A percentile compares a stretch with the other conserved stretches of the same genome.
phyloP scores from a whole-genome alignment of 2,797 vertebrate genomes.

The Myiothlypis chrysogaster region DNA sequence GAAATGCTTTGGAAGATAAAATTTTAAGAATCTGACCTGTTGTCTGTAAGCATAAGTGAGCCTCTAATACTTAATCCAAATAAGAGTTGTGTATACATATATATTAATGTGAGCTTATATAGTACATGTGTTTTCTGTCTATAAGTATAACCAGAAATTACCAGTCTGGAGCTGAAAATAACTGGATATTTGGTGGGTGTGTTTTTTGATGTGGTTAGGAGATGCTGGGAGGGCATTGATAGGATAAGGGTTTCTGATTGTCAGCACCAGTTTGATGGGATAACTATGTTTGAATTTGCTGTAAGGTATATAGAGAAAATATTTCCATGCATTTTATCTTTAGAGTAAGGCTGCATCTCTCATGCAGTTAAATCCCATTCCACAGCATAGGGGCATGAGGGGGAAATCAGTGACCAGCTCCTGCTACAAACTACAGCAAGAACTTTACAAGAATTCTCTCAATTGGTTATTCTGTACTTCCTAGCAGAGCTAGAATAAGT shows the following conservation, averaged over 20 bases:
- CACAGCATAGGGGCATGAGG: accelerated
- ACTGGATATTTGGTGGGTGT: neutral
- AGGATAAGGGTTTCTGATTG: neutral
- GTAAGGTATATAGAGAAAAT: neutral
- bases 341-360: neutral
- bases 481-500: neutral
- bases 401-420: neutral
- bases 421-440: neutral
- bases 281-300: neutral
- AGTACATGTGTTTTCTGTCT: neutral
- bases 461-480: neutral
- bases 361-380: neutral
- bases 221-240: neutral
- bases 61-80: neutral
- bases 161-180: neutral
- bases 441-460: neutral
- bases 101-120: neutral
- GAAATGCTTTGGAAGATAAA: neutral
- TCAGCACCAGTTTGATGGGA: neutral
- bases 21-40: neutral
- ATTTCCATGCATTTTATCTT: neutral
- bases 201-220: neutral
- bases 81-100: neutral
- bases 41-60: neutral
- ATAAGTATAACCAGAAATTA: neutral